Percentiles rank a stretch among this genome's conserved stretches.
Evolutionary conservation across 2,113 vertebrate genomes (phyloP).

Genomic region (Puffinus mauretanicus): DNA sequence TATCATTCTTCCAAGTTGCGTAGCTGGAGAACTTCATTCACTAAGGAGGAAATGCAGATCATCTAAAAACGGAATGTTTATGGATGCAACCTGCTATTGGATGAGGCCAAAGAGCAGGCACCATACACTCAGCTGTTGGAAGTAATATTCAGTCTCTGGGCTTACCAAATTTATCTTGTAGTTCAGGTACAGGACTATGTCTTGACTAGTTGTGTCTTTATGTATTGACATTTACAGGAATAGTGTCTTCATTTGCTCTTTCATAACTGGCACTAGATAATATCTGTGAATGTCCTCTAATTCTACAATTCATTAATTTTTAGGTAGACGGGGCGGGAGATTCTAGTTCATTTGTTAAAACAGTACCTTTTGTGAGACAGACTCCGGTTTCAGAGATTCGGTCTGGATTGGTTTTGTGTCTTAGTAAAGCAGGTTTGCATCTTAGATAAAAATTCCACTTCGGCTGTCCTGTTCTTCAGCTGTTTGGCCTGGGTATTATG

Average conservation of each 20-base stretch:
- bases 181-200: neutral
- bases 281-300: neutral
- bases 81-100: neutral
- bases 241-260: neutral
- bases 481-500: neutral
- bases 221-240: neutral
- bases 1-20: neutral
- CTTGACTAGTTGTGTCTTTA: neutral
- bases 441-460: neutral
- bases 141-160: neutral
- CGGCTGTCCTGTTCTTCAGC: neutral
- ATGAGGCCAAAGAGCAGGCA: neutral
- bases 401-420: neutral
- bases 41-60: neutral
- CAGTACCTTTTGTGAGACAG: neutral
- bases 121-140: neutral
- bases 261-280: neutral
- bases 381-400: neutral
- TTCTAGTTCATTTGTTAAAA: neutral
- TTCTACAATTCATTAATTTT: neutral
- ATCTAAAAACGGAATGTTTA: neutral
- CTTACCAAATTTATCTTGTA: neutral
- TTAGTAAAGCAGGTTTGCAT: neutral
- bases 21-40: neutral
- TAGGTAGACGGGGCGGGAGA: neutral